Conservation (phyloP, 1,140 invertebrate species). For the Druon quercuslanigerum region DNA sequence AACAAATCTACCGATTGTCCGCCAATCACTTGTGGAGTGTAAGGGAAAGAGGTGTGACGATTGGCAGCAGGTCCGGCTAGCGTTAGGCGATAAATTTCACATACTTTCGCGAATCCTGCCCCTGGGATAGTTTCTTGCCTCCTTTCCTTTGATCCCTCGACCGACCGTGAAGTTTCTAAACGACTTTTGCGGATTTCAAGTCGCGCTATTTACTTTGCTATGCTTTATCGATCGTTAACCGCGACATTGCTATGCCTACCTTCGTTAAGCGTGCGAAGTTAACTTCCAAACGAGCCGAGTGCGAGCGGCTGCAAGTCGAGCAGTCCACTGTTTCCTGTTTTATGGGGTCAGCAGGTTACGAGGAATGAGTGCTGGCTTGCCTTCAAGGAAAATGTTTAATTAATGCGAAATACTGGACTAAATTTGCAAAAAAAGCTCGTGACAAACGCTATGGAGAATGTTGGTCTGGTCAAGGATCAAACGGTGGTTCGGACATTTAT, state of each 20-base stretch:
- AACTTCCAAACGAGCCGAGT: too few species aligned
- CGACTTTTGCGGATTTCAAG: background rate
- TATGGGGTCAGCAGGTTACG: background rate
- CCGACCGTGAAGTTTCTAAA: slow-evolving; percentile 37
- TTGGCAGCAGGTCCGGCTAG: slow-evolving; percentile 1
- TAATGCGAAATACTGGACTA: too few species aligned
- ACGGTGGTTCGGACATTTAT: too few species aligned
- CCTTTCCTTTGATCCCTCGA: slow-evolving; percentile 36
- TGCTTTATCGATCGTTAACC: slow-evolving; percentile 49
- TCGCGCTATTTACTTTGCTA: slow-evolving; percentile 34
- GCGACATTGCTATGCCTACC: slow-evolving; percentile 41
- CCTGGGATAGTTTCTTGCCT: slow-evolving; percentile 3
- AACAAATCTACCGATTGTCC: slow-evolving; percentile 22
- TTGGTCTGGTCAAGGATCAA: too few species aligned
- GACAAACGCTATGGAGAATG: too few species aligned
- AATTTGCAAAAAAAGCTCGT: too few species aligned
- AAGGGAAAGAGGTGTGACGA: slow-evolving; percentile 16
- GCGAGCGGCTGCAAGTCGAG: background rate
- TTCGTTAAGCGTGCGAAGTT: slow-evolving; percentile 47
- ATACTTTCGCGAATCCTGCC: slow-evolving; percentile 23
- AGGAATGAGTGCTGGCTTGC: too few species aligned
- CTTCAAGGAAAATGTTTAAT: too few species aligned
- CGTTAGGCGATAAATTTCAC: slow-evolving; percentile 14
- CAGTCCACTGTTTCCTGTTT: slow-evolving; percentile 5
- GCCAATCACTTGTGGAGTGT: background rate